Evolutionary conservation across 2,113 vertebrate genomes (phyloP).

Genomic region (Antigone vipio): DNA sequence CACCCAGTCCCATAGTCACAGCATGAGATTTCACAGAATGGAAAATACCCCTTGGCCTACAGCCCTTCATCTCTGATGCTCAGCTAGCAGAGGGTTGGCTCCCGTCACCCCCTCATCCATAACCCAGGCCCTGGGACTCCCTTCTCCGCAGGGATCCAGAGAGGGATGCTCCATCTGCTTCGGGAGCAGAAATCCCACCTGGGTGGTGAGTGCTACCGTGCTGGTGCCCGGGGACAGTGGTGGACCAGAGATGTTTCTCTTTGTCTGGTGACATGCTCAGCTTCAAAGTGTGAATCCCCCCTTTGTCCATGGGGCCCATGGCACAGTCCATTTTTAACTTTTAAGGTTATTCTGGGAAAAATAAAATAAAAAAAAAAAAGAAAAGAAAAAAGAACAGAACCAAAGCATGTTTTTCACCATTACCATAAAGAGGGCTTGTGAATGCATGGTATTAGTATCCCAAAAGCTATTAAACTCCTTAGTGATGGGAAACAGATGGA

Average conservation of each 20-base stretch:
- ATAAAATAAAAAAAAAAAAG: fast-evolving
- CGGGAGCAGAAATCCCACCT: background rate
- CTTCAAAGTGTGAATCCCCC: background rate
- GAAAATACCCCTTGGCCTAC: background rate
- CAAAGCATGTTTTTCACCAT: constrained; percentile 69
- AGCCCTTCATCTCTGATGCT: background rate
- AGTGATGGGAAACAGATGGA: constrained; percentile 81
- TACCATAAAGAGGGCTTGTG: constrained; percentile 69
- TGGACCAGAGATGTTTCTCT: background rate
- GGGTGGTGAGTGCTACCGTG: fast-evolving
- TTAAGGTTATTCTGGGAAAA: background rate
- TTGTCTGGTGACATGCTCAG: background rate
- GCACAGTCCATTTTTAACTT: constrained; percentile 17
- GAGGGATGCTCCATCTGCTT: background rate
- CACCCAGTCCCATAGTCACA: background rate
- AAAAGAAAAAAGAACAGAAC: background rate
- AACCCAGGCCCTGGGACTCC: background rate
- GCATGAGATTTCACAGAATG: background rate
- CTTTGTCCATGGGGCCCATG: background rate
- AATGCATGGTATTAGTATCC: constrained; percentile 67
- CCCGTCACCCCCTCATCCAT: fast-evolving
- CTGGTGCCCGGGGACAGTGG: background rate
- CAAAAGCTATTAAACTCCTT: constrained; percentile 73
- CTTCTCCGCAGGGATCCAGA: background rate
- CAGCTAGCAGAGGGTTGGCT: background rate